Evolutionary conservation across 2,888 invertebrate genomes (phyloP).

Genomic region (Dasypogon diadema): DNA sequence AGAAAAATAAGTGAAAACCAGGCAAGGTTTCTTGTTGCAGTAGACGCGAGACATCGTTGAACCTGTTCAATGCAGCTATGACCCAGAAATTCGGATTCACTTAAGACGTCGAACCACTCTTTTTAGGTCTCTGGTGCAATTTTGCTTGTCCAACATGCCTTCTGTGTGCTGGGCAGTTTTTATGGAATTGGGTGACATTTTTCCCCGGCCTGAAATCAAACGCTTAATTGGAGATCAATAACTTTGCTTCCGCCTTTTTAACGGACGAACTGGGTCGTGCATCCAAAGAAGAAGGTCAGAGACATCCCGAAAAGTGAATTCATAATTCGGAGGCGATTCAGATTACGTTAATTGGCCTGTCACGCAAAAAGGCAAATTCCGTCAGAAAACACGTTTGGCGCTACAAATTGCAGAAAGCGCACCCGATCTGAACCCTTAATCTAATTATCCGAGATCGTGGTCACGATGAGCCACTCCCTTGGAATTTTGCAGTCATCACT

Average conservation of each 20-base stretch:
- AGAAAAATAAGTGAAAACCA: neutral
- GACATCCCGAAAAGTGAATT: neutral
- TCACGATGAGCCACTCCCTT: conserved; percentile 13
- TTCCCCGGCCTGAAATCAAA: neutral
- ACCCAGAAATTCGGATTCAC: neutral
- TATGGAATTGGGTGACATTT: too few species aligned
- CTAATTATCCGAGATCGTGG: conserved; percentile 30
- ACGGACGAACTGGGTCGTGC: conserved; percentile 6
- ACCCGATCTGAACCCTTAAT: conserved; percentile 1
- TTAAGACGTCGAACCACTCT: neutral
- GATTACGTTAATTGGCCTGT: neutral
- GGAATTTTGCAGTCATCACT: neutral
- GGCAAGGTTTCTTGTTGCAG: neutral
- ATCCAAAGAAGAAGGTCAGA: neutral
- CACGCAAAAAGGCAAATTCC: neutral
- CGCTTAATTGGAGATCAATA: conserved; percentile 32
- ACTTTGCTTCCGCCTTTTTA: conserved; percentile 27
- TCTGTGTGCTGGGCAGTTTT: too few species aligned
- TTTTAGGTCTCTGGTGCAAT: too few species aligned
- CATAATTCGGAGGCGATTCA: neutral
- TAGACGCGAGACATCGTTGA: neutral
- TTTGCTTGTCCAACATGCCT: too few species aligned
- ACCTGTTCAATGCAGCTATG: too few species aligned
- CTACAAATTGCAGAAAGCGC: conserved; percentile 32
- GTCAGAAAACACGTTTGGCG: neutral